Evolutionary conservation across 2,113 vertebrate species (phyloP).

Genomic region (Laticauda laticaudata): DNA sequence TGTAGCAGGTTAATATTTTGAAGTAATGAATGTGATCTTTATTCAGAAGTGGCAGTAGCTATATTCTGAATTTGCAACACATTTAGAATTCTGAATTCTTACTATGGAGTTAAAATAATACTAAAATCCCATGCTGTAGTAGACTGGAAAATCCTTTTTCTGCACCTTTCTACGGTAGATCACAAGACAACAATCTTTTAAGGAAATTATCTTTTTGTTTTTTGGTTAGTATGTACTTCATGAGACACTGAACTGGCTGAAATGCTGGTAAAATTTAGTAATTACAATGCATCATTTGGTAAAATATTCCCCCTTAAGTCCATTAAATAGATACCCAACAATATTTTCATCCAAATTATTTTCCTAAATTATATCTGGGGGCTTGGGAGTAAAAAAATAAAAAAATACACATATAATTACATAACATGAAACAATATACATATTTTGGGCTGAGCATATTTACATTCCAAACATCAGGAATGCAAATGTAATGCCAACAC

Average conservation of each 20-base stretch:
- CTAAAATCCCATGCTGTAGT: slow-evolving; percentile 44
- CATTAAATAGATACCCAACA: slow-evolving; percentile 32
- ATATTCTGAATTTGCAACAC: slow-evolving; percentile 40
- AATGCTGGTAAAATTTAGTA: slow-evolving; percentile 56
- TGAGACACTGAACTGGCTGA: slow-evolving; percentile 60
- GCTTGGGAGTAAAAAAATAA: slow-evolving; percentile 59
- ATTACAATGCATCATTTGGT: slow-evolving; percentile 65
- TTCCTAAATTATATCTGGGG: slow-evolving; percentile 65
- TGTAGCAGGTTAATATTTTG: slow-evolving; percentile 44
- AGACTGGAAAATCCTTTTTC: slow-evolving; percentile 54
- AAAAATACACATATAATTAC: slow-evolving; percentile 70
- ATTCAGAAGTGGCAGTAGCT: slow-evolving; percentile 48
- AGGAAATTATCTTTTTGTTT: slow-evolving; percentile 25
- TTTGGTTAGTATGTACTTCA: slow-evolving; percentile 53
- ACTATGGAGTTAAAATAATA: slow-evolving; percentile 32
- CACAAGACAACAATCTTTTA: slow-evolving; percentile 45
- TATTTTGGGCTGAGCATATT: slow-evolving; percentile 71
- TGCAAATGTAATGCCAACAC: slow-evolving; percentile 74
- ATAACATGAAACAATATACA: slow-evolving; percentile 71
- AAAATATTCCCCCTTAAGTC: slow-evolving; percentile 45
- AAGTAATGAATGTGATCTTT: slow-evolving; percentile 43
- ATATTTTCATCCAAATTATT: slow-evolving; percentile 55
- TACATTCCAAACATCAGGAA: slow-evolving; percentile 68
- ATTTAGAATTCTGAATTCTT: slow-evolving; percentile 44
- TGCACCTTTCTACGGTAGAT: slow-evolving; percentile 31